Conservation (phyloP, 2,888 invertebrate species). For the Odiellus spinosus region DNA sequence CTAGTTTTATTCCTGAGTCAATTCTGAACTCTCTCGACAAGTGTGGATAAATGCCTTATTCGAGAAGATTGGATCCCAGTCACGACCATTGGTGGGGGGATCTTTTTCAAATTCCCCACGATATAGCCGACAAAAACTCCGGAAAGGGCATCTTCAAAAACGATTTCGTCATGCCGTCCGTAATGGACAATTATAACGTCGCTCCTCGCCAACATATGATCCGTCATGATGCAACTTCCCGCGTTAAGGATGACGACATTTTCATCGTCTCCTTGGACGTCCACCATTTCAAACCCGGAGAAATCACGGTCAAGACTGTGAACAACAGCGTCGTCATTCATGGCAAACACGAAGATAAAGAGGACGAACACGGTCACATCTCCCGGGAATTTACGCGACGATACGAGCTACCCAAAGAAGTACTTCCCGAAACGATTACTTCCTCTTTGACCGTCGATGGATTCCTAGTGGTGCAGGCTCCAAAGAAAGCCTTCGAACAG, state of each 20-base stretch:
- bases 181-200: constrained; percentile 6
- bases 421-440: constrained; percentile 15
- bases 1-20: too few species aligned
- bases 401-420: constrained; percentile 17
- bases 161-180: constrained; percentile 7
- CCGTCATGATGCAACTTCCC: constrained; percentile 6
- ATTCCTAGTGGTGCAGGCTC: constrained; percentile 12
- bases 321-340: constrained; percentile 17
- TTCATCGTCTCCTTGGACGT: constrained; percentile 16
- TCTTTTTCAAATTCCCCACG: too few species aligned
- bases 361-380: constrained; percentile 19
- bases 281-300: constrained; percentile 14
- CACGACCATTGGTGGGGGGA: too few species aligned
- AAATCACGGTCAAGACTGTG: constrained; percentile 18
- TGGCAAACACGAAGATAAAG: constrained; percentile 19
- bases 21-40: too few species aligned
- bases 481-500: constrained; percentile 12
- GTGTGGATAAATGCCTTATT: too few species aligned
- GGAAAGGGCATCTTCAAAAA: constrained; percentile 11
- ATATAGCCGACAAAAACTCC: too few species aligned
- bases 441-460: constrained; percentile 17
- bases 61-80: too few species aligned
- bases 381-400: constrained; percentile 17
- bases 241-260: constrained; percentile 9
- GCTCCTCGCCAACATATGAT: constrained; percentile 8